Percentiles rank a stretch among this genome's conserved stretches.
Conservation (phyloP, 37 sponge, comb jelly and placozoan genomes). For the Ianthella basta region DNA sequence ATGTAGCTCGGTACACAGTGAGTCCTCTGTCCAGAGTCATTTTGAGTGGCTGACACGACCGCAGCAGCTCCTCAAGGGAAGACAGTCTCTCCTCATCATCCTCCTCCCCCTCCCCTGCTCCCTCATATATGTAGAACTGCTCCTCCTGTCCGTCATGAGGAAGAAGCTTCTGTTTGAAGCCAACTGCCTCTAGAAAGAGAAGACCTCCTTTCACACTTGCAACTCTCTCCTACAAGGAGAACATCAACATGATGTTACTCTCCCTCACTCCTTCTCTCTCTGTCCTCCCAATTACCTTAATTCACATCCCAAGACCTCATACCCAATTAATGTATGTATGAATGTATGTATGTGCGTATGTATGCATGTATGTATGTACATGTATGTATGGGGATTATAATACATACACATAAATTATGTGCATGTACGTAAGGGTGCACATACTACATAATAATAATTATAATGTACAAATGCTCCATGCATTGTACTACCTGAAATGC, state of each 20-base stretch:
- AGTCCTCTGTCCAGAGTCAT: constrained; percentile 62
- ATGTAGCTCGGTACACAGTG: constrained; percentile 46
- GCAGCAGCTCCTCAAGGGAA: constrained; percentile 42
- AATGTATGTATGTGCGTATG: no score
- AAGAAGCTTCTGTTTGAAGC: constrained; percentile 57
- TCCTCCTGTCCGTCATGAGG: constrained; percentile 61
- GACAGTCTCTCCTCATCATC: constrained; percentile 17
- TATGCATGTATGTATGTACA: no score
- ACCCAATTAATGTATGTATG: no score
- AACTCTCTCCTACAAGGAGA: constrained; percentile 53
- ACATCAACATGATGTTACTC: neutral
- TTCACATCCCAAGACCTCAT: no score
- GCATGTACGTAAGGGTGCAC: no score
- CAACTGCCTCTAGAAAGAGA: constrained; percentile 71
- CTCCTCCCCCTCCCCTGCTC: constrained; percentile 45
- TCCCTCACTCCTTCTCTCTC: no score
- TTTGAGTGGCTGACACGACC: constrained; percentile 43
- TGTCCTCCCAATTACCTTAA: no score
- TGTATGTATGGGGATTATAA: no score
- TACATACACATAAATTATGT: no score
- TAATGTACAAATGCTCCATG: no score
- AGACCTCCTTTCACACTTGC: constrained; percentile 42
- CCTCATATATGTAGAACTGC: constrained; percentile 57
- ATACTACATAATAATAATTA: no score
- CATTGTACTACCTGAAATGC: constrained; percentile 35